Percentiles rank a stretch among this genome's conserved stretches.
phyloP scores from a whole-genome alignment of 2,888 invertebrate genomes.

The Trachelus troglodyta region DNA sequence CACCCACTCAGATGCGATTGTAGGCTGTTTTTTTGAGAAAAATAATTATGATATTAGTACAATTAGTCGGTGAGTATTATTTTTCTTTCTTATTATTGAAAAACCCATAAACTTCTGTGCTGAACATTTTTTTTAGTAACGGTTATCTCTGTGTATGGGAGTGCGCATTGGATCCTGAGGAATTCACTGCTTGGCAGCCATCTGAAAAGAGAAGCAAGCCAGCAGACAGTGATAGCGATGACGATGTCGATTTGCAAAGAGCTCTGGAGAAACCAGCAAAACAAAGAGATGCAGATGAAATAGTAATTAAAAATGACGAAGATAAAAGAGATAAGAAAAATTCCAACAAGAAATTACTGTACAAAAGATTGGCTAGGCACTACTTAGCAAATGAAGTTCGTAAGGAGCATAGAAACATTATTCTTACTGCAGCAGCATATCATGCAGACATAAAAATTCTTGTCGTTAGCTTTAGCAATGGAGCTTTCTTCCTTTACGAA shows the following conservation, averaged over 20 bases:
- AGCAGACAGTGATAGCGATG: slow-evolving; percentile 67
- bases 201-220: slow-evolving; percentile 66
- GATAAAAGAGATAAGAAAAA: slow-evolving; percentile 18
- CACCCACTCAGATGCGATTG: slow-evolving; percentile 86
- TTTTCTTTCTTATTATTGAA: not conserved
- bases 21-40: slow-evolving; percentile 89
- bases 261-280: slow-evolving; percentile 70
- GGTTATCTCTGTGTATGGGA: slow-evolving; percentile 91
- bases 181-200: slow-evolving; percentile 71
- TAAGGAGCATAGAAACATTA: slow-evolving; percentile 73
- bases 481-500: slow-evolving; percentile 93
- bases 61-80: slow-evolving; percentile 69
- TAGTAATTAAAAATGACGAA: slow-evolving; percentile 50
- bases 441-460: slow-evolving; percentile 83
- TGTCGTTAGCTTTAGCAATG: slow-evolving; percentile 90
- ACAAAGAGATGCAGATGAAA: slow-evolving; percentile 34
- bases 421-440: slow-evolving; percentile 85
- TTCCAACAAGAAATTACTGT: slow-evolving; percentile 67
- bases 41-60: slow-evolving; percentile 87
- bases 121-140: slow-evolving; percentile 69
- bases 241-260: slow-evolving; percentile 74
- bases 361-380: slow-evolving; percentile 79
- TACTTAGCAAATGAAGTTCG: slow-evolving; percentile 79
- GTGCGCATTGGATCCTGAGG: slow-evolving; percentile 79
- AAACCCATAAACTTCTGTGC: not conserved